Conservation (phyloP, 1,140 invertebrate genomes). For the Drosophila setifemur region DNA sequence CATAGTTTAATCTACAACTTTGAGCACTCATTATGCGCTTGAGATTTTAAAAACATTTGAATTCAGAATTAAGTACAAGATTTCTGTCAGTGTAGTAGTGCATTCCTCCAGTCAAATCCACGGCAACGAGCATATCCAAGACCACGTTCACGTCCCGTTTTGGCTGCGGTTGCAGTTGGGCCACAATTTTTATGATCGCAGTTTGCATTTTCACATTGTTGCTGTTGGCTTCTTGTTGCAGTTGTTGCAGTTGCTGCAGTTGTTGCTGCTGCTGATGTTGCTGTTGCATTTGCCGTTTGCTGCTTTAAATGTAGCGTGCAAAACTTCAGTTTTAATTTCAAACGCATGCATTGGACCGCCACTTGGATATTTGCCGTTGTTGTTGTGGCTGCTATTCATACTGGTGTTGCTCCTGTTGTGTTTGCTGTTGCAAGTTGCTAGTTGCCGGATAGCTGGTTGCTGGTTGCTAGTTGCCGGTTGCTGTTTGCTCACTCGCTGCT, state of each 20-base stretch:
- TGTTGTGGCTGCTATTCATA: conserved; percentile 4
- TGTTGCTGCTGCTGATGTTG: conserved; percentile 6
- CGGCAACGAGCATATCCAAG: conserved; percentile 47
- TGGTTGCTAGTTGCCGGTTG: conserved; percentile 2
- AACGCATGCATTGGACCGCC: conserved; percentile 76
- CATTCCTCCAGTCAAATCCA: conserved; percentile 40
- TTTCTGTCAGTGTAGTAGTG: conserved; percentile 10
- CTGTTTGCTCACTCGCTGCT: conserved; percentile 19
- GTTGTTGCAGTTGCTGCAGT: conserved; percentile 3
- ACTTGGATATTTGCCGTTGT: conserved; percentile 31
- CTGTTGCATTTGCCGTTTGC: conserved; percentile 51
- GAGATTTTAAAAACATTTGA: too few species aligned
- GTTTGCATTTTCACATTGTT: conserved; percentile 75
- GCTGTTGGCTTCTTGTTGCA: conserved; percentile 22
- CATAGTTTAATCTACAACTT: too few species aligned
- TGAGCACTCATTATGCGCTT: too few species aligned
- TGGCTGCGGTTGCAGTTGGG: conserved; percentile 56
- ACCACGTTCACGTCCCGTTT: conserved; percentile 56
- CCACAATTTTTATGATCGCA: conserved; percentile 74
- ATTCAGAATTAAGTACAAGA: too few species aligned
- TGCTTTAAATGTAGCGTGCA: conserved; percentile 76
- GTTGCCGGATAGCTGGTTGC: conserved; percentile 22
- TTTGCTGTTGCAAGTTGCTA: conserved; percentile 3
- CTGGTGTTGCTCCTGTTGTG: conserved; percentile 1
- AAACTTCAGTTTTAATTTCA: conserved; percentile 79